These are phyloP conservation scores for Chelonus formosanus DNA, from an alignment of 2,888 invertebrate genomes.

Conservation along the genomic window DNA sequence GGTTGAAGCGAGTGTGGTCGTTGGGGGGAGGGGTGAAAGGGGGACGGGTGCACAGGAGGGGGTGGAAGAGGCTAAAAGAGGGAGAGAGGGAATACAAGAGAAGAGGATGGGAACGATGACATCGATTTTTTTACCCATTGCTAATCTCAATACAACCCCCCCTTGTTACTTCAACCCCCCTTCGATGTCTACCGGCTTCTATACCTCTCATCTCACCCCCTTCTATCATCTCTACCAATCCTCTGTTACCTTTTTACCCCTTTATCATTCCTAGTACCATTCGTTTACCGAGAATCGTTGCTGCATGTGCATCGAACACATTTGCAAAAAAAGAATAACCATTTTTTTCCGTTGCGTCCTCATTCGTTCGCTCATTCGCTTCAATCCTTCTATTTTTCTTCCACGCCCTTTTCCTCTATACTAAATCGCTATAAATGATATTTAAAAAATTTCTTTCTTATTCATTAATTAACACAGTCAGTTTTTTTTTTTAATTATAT, in stretches of 20 bases:
- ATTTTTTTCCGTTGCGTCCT: conserved; percentile 44
- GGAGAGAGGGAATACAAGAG: conserved; percentile 13
- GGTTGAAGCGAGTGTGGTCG: conserved; percentile 37
- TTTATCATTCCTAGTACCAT: conserved; percentile 19
- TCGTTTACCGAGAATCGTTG: conserved; percentile 22
- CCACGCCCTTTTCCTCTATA: too few species aligned
- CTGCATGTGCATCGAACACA: conserved; percentile 56
- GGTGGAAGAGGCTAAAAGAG: conserved; percentile 14
- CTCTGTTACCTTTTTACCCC: conserved; percentile 6
- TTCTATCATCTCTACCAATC: neutral
- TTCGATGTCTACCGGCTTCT: too few species aligned
- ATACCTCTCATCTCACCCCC: conserved; percentile 22
- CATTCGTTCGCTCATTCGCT: too few species aligned
- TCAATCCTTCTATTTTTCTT: too few species aligned
- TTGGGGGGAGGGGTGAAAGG: conserved; percentile 44
- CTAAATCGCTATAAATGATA: too few species aligned
- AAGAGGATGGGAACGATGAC: conserved; percentile 55
- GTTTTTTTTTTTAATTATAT: too few species aligned
- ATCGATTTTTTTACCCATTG: conserved; percentile 64
- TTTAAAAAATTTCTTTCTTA: too few species aligned
- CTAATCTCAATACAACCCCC: conserved; percentile 62
- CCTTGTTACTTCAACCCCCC: conserved; percentile 32
- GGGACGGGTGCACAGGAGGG: conserved; percentile 37
- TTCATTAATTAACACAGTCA: too few species aligned
- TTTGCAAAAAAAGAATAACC: conserved; percentile 56